These are phyloP conservation scores for Parazoanthus darwini DNA, from an alignment of 92 coral and sea anemone species.

Conservation along the genomic window DNA sequence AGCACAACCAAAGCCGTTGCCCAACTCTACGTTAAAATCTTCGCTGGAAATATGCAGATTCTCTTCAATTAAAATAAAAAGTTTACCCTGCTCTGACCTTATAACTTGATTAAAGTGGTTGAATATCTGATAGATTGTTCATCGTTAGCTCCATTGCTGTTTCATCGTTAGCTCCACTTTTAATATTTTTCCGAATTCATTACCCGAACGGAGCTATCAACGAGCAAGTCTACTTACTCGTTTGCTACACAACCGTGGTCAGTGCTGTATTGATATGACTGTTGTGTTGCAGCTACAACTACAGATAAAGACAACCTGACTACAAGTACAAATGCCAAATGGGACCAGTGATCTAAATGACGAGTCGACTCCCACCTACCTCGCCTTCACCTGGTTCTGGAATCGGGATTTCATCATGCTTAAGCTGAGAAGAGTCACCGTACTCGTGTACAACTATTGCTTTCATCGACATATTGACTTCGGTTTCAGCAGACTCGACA, in stretches of 20 bases:
- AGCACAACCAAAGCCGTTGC: too few species aligned
- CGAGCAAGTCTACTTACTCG: neutral
- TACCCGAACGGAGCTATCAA: neutral
- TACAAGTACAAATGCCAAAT: neutral
- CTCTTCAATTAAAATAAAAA: too few species aligned
- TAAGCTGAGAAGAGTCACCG: slow-evolving; percentile 30
- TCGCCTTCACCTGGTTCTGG: slow-evolving; percentile 39
- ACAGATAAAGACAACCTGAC: too few species aligned
- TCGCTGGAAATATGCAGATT: too few species aligned
- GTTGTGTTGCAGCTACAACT: too few species aligned
- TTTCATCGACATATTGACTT: slow-evolving; percentile 14
- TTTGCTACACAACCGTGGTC: too few species aligned
- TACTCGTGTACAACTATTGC: slow-evolving; percentile 20
- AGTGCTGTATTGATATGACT: too few species aligned
- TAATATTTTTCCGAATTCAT: too few species aligned
- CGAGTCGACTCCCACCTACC: neutral
- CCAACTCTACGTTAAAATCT: too few species aligned
- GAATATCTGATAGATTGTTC: neutral
- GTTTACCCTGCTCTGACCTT: too few species aligned
- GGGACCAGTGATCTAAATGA: neutral
- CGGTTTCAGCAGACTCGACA: too few species aligned
- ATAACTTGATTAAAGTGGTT: neutral
- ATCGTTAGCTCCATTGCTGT: too few species aligned
- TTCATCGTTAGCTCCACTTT: neutral
- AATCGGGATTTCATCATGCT: neutral